Conservation (phyloP, 1,140 invertebrate species). For the Ditylenchus dipsaci region DNA sequence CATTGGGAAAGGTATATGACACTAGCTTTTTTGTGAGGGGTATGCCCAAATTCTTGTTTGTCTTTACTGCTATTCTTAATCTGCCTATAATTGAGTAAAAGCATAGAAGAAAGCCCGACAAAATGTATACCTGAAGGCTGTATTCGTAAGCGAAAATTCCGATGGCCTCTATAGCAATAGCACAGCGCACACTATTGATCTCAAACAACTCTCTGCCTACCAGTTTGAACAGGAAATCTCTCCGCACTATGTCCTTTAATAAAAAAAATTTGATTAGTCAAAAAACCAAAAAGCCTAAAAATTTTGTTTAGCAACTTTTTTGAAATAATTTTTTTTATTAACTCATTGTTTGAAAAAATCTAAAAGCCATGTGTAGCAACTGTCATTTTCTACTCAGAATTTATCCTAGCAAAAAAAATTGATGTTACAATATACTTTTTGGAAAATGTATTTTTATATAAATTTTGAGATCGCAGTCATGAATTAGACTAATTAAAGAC, state of each 20-base stretch:
- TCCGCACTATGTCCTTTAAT: constrained; percentile 69
- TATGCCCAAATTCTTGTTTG: too few species aligned
- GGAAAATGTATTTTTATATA: too few species aligned
- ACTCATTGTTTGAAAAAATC: constrained; percentile 11
- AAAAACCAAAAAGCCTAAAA: constrained; percentile 2
- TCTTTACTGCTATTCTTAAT: too few species aligned
- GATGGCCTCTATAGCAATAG: constrained; percentile 68
- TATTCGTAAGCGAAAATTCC: constrained; percentile 77
- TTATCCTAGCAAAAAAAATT: too few species aligned
- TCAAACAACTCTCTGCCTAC: constrained; percentile 71
- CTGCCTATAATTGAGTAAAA: too few species aligned
- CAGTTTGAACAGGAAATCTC: constrained; percentile 82
- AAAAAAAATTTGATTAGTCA: not conserved
- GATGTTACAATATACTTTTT: too few species aligned
- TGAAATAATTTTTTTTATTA: constrained; percentile 14
- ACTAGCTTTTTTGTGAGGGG: too few species aligned
- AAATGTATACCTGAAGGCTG: constrained; percentile 65
- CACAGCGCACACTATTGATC: constrained; percentile 63
- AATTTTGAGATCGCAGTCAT: too few species aligned
- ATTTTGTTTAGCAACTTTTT: too few species aligned
- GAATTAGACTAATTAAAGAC: too few species aligned
- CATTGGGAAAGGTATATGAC: too few species aligned
- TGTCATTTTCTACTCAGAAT: too few species aligned
- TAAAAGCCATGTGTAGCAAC: not conserved
- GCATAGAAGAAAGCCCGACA: not conserved